A percentile compares a stretch with the other conserved stretches of the same genome.
Evolutionary conservation across 2,888 invertebrate species (phyloP).

Genomic region (Corbicula japonica): DNA sequence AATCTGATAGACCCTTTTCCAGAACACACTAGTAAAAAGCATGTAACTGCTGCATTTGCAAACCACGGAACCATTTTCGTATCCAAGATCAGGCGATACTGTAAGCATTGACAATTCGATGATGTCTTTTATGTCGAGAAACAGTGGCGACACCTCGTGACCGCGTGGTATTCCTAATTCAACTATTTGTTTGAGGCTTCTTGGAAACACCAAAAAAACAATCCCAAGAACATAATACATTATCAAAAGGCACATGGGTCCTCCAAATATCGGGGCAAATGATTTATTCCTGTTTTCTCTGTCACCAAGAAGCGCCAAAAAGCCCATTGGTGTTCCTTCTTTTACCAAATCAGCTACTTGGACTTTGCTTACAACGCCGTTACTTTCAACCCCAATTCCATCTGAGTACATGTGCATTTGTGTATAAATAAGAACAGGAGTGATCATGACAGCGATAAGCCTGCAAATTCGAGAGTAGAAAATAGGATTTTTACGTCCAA

Average conservation of each 20-base stretch:
- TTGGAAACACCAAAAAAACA: slow-evolving; percentile 13
- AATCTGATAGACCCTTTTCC: not conserved
- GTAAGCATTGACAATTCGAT: not conserved
- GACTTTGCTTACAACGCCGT: not conserved
- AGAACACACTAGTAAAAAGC: slow-evolving; percentile 25
- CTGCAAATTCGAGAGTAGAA: not conserved
- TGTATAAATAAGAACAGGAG: not conserved
- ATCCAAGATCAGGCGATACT: slow-evolving; percentile 11
- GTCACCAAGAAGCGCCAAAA: not conserved
- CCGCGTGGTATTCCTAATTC: slow-evolving; percentile 17
- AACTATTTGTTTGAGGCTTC: slow-evolving; percentile 22
- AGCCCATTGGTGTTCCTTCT: slow-evolving; percentile 5
- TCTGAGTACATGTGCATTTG: not conserved
- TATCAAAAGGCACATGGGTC: not conserved
- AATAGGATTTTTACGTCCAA: slow-evolving; percentile 1
- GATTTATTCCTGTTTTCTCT: not conserved
- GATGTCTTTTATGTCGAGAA: slow-evolving; percentile 21
- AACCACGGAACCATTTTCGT: not conserved
- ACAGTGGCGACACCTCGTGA: slow-evolving; percentile 1
- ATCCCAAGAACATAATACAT: slow-evolving; percentile 9
- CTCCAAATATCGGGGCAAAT: slow-evolving; percentile 20
- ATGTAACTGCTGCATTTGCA: slow-evolving; percentile 1
- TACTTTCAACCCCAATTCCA: slow-evolving; percentile 6
- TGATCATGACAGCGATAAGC: not conserved
- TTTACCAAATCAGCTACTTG: slow-evolving; percentile 1